A percentile compares a stretch with the other conserved stretches of the same genome.
These are phyloP conservation scores for Amazona vittata DNA, from an alignment of 2,113 vertebrate species.

Conservation along the genomic window DNA sequence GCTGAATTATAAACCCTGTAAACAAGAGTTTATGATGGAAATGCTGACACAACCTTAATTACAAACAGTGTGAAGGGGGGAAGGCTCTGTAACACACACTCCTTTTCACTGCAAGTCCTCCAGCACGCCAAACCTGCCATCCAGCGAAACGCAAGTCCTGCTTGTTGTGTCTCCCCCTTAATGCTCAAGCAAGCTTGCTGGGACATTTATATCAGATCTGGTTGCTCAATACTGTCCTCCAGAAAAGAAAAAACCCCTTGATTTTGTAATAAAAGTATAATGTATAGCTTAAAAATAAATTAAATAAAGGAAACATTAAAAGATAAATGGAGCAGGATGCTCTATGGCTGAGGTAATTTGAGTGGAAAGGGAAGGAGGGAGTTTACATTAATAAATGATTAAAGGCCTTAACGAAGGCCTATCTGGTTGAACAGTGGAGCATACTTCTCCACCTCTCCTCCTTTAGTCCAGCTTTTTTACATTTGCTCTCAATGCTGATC, in stretches of 20 bases:
- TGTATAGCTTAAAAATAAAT: constrained; percentile 85
- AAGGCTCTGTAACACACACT: constrained; percentile 48
- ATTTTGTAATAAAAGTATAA: constrained; percentile 82
- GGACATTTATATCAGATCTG: constrained; percentile 41
- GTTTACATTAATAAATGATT: constrained; percentile 87
- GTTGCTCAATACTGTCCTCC: constrained; percentile 61
- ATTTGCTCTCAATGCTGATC: constrained; percentile 83
- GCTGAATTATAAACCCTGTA: constrained; percentile 67
- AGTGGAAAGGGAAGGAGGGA: constrained; percentile 81
- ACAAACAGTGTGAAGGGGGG: constrained; percentile 54
- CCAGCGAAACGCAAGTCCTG: constrained; percentile 8
- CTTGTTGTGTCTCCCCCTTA: constrained; percentile 11
- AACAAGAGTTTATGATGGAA: constrained; percentile 67
- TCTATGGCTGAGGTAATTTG: constrained; percentile 84
- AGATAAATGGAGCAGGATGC: constrained; percentile 86
- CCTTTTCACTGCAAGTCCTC: constrained; percentile 29
- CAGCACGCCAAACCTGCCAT: constrained; percentile 41
- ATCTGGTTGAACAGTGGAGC: constrained; percentile 81
- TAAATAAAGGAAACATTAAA: constrained; percentile 87
- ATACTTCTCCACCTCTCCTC: constrained; percentile 71
- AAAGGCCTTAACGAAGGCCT: constrained; percentile 83
- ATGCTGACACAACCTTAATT: constrained; percentile 67
- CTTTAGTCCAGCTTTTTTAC: constrained; percentile 77
- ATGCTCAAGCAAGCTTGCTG: constrained; percentile 29
- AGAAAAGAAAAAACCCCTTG: constrained; percentile 53